Base-by-base conservation (phyloP, 2,888 invertebrate genomes). In the Amphipyra berbera region DNA sequence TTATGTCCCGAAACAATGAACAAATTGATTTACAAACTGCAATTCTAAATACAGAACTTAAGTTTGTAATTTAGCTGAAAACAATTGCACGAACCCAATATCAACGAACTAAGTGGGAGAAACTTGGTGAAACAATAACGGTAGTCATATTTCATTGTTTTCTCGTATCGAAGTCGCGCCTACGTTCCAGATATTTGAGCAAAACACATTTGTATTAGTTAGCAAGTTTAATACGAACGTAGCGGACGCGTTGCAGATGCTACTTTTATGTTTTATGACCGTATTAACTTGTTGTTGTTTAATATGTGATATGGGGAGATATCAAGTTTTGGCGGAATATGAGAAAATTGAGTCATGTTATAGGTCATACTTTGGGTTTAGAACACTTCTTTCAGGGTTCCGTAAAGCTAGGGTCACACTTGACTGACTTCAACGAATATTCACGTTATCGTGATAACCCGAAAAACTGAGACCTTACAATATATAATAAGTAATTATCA, bases 71-170 rank as follows among this genome's bases (percentile, higher is more conserved):
- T 61, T 56, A 38, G 53, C 21, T 50, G 57, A 73, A 79, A 82
- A 85, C 85, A 84, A 87, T 78, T 75, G 68, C 79, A 81, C 77
- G 79, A 81, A 57, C 41, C 78, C 84, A 82, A 86, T 87, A 84
- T 81, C 81, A 81, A 78, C 66, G 78, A 82, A 61, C 63, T 73
- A 44, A 72, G 78, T 82, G 73, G 37, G 48, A 42, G 64, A 79
- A 88, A 89, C 76, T 89, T 89, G 64, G 77, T 68, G 78, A 85
- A 88, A 88, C 88, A 89, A 89, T 89, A 89, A 86, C 83, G 73
- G 82, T 69, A 76, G 71, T 81, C 82, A 84, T 89, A 88, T 86
- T 87, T 89, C 87, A 89, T 83, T 82, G 79, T 82, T 81, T 81
- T 82, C 78, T 82, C 82, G 79, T 83, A 84, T 87, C 81, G 84